Evolutionary conservation across 2,113 vertebrate genomes (phyloP).

Genomic region (Fulica atra): DNA sequence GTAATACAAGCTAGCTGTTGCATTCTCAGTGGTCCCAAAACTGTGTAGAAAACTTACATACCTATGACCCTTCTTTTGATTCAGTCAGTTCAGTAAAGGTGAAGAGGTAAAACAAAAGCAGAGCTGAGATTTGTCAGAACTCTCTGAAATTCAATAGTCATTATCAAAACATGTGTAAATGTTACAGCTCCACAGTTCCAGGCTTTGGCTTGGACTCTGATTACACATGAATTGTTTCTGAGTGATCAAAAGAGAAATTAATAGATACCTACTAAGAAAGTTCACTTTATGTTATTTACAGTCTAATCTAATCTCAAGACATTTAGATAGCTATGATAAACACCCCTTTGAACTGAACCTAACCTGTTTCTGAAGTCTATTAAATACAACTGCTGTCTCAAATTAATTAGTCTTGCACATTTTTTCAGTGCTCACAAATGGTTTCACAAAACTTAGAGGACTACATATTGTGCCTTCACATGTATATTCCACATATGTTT

Average conservation of each 20-base stretch:
- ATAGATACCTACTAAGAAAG: conserved; percentile 23
- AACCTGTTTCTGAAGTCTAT: background rate
- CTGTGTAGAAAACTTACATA: background rate
- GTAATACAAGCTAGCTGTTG: background rate
- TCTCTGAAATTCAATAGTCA: background rate
- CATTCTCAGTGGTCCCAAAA: background rate
- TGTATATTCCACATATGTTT: background rate
- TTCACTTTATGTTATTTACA: conserved; percentile 40
- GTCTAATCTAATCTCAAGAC: conserved; percentile 25
- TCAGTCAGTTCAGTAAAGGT: background rate
- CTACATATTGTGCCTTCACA: background rate
- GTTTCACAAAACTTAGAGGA: background rate
- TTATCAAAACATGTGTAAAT: background rate
- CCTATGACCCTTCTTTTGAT: background rate
- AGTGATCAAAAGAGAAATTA: conserved; percentile 45
- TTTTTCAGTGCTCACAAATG: background rate
- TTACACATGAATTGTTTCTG: conserved; percentile 32
- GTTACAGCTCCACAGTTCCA: background rate
- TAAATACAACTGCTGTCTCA: background rate
- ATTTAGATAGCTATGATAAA: conserved; percentile 33
- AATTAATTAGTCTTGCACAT: background rate
- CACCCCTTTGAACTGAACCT: conserved; percentile 25
- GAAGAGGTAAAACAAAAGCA: background rate
- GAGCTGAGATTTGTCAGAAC: background rate
- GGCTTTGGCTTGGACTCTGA: background rate